Evolutionary conservation across 2,113 vertebrate genomes (phyloP), one percentile per base, ranked within the genome.

Genomic region (Pterocles gutturalis): DNA sequence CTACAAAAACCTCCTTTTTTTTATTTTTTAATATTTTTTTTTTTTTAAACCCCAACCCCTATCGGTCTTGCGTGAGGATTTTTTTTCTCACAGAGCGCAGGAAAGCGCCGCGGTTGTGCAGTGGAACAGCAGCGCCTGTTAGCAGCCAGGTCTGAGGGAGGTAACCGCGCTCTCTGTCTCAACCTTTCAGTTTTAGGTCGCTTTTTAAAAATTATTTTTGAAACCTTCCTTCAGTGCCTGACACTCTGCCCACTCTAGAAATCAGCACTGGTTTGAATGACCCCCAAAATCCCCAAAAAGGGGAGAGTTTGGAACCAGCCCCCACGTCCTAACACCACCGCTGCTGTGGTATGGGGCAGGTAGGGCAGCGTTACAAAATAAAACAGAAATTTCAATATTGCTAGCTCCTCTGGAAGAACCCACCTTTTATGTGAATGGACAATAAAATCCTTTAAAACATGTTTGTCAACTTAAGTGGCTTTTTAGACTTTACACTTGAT

Each of bases 301-400:
- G 43, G 33, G 18, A 0, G 7, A 17, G 3, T 79, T 60, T 51
- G 58, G 34, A 85, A 28, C 34, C 28, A 54, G 13, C 13, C 17
- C 33, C 18, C 25, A 2, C 13, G 29, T 36, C 8, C 31, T n/a
- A 3, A 6, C 34, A 9, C 21, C 15, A 10, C 16, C 10, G 2
- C 36, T 45, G 60, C 11, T 0, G 1, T 29, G 64, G 14, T 22
- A 15, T 2, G 36, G 69, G 18, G 43, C 19, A 62, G 72, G 25
- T 34, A 22, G n/a, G 57, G 76, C 1, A 3, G 3, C 12, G 11
- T 11, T 46, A 29, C 3, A 5, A 70, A 81, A 69, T 71, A 20
- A 55, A 80, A 38, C 3, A 60, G 34, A 17, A 12, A 17, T 84
- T 49, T 28, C 16, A 5, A 15, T n/a, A 1, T 57, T 19, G 54